Base-by-base conservation (phyloP, 1,140 invertebrate species). In the Cyphomyrmex costatus region DNA sequence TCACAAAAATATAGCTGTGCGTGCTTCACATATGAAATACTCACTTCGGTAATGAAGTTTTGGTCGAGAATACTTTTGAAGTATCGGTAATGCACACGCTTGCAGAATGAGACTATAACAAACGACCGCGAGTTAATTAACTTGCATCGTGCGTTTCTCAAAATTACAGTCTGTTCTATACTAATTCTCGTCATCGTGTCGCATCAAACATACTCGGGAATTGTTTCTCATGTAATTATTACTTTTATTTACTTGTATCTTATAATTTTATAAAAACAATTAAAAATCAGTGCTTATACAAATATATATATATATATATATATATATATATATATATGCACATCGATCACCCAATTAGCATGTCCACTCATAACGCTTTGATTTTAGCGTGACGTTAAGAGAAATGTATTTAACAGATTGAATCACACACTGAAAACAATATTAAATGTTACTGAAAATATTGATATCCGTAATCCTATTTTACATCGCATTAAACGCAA, bases 121-220 rank as follows among this genome's bases (percentile, higher is more conserved):
- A 82, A 36, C 21, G 24, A 82, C 66, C 51, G 19, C 66, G 65
- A 82, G 33, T 82, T 82, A 82, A 82, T 82, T 70, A 82, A 73
- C 79, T 71, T 60, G 79, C 51, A 46, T 82, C 21, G 51, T 33
- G 65, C 51, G 21, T 60, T 58, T 71, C 49, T 82, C 79, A 71
- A 73, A 82, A 58, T 82, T 71, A 58, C 36, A 58, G 30, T 73
- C 19, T 16, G 24, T 46, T n/a, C 4, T 19, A 33, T 24, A 16
- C 33, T 82, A 82, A 82, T 82, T 71, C 14, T 82, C 24, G 24
- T 73, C 12, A 14, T 60, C 24, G 27, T 53, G 16, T 6, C 27
- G n/a, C 46, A 12, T 42, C 53, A 21, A 63, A 6, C 60, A 19
- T 27, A 42, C 14, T 60, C 10, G 30, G 3, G 7, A 68, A 42